Base-by-base conservation (phyloP, 2,888 invertebrate genomes). In the Cabera pusaria region DNA sequence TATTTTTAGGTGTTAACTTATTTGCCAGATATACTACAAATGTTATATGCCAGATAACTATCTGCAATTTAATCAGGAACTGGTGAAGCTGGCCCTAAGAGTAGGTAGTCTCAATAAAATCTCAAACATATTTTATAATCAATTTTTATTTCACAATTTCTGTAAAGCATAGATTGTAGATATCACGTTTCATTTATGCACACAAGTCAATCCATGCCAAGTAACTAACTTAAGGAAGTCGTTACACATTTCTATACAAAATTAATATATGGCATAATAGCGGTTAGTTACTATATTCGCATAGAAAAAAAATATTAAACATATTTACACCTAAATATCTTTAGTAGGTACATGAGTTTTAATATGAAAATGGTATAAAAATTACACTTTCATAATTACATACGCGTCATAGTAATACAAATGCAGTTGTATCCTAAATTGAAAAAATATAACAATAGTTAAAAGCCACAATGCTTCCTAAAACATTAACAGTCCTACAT, bases 141-240 rank as follows among this genome's bases (percentile, higher is more conserved):
- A 82, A 77, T 79, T 74, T 87, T 88, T 87, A 86, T 86, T 85
- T 87, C 77, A 87, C 84, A 78, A 75, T 86, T 76, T 81, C 73
- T 79, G 80, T 87, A 86, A 87, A 88, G 87, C 86, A 87, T 86
- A 85, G 79, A 83, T 84, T 86, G 86, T 86, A 88, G 83, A 87
- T 88, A 88, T 88, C 88, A 88, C 88, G 81, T 80, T 85, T 85
- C 74, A 72, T 79, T 86, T 87, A 85, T 81, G 84, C 88, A 86
- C 85, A 87, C 85, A 80, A 75, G 70, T 82, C 80, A 85, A 83
- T 79, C 76, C 75, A 84, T 84, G 80, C 76, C 72, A 40, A 44
- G 37, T 44, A 37, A 25, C 26, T 12, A 49, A 79, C 76, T 69
- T 74, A 78, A 76, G 72, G 61, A 68, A 60, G 46, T 65, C 49